phyloP scores from a whole-genome alignment of 2,797 vertebrate genomes.

The Selene dorsalis region DNA sequence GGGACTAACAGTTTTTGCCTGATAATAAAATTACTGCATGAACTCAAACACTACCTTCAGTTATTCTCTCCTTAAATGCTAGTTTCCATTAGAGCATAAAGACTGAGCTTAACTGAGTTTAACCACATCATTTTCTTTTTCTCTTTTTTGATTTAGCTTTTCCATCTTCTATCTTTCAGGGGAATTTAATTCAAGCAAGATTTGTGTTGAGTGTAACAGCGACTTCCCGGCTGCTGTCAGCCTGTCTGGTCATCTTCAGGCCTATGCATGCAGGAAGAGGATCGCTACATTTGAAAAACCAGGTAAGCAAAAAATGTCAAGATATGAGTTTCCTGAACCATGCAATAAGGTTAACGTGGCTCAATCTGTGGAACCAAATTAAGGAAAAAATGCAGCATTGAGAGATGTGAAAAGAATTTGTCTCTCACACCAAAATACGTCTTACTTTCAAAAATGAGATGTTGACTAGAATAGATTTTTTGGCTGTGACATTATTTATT shows the following conservation, averaged over 20 bases:
- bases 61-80: neutral
- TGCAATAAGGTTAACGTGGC: no score
- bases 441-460: neutral
- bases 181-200: conserved; percentile 56
- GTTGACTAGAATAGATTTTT: conserved; percentile 6
- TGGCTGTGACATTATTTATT: conserved; percentile 16
- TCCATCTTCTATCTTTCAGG: conserved; percentile 64
- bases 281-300: conserved; percentile 89
- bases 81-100: neutral
- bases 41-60: conserved; percentile 33
- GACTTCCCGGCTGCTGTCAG: conserved; percentile 89
- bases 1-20: conserved; percentile 82
- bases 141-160: neutral
- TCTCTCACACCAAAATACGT: neutral
- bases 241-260: conserved; percentile 90
- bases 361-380: neutral
- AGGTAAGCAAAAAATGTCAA: conserved; percentile 79
- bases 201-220: conserved; percentile 89
- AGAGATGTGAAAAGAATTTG: neutral
- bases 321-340: no score
- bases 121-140: conserved; percentile 5
- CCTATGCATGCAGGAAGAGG: conserved; percentile 90
- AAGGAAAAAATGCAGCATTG: neutral
- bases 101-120: conserved; percentile 4
- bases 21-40: conserved; percentile 72